Conservation (phyloP, 2,888 invertebrate genomes). For the Apodemia zela region DNA sequence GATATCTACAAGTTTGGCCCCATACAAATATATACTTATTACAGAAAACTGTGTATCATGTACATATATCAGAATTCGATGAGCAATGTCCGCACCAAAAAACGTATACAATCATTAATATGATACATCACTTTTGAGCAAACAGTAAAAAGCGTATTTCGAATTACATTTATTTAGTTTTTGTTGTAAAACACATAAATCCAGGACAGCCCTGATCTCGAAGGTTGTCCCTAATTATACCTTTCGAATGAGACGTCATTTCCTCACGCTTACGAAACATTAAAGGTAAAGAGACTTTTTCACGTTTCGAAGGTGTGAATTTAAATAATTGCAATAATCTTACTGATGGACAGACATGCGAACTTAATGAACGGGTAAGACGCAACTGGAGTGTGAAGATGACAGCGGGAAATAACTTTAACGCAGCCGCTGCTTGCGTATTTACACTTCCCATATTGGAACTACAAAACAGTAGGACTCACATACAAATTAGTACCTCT, state of each 20-base stretch:
- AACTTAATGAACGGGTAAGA: slow-evolving; percentile 68
- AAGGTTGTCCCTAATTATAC: slow-evolving; percentile 77
- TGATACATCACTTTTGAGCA: neutral
- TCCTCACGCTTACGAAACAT: slow-evolving; percentile 76
- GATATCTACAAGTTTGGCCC: too few relatives aligned
- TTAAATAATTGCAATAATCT: slow-evolving; percentile 80
- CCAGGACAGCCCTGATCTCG: slow-evolving; percentile 58
- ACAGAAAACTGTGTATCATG: too few relatives aligned
- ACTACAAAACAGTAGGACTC: neutral
- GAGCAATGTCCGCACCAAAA: too few relatives aligned
- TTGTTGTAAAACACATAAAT: slow-evolving; percentile 48
- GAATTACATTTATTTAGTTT: neutral
- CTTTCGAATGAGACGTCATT: slow-evolving; percentile 79
- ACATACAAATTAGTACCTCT: too few relatives aligned
- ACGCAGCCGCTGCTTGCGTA: slow-evolving; percentile 17
- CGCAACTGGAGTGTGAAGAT: slow-evolving; percentile 49
- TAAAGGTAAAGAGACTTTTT: slow-evolving; percentile 76
- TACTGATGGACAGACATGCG: slow-evolving; percentile 65
- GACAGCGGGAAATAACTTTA: slow-evolving; percentile 40
- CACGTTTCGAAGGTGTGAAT: slow-evolving; percentile 76
- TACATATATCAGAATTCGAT: too few relatives aligned
- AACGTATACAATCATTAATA: too few relatives aligned
- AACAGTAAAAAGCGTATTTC: neutral
- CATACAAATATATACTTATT: too few relatives aligned
- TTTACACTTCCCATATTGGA: neutral